Evolutionary conservation across 2,797 vertebrate species (phyloP), one percentile per base, ranked within the genome.

Genomic region (Capromys pilorides): DNA sequence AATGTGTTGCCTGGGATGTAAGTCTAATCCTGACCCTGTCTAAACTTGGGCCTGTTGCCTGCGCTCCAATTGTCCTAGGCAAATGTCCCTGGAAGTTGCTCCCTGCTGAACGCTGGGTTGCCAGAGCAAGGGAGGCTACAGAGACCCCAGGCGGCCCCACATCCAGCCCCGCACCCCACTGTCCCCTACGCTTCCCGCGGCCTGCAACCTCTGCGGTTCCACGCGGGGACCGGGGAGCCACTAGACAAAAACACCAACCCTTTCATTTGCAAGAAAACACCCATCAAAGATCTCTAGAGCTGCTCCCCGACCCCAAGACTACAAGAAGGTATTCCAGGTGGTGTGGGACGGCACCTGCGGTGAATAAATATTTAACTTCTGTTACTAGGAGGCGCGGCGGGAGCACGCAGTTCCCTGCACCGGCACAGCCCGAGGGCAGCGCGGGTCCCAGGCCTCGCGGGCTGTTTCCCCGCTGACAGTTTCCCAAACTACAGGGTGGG

Each of bases 401-500:
- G 91, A 88, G 94, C 39, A 69, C 11, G 39, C 8, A 21, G 2
- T 14, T 13, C 51, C 64, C 94, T 1, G 39, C 77, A 28, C 62
- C 93, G 31, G 62, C 94, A 26, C 22, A 19, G 95, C 81, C 64
- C 5, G 21, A 87, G 67, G 12, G 36, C 14, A 59, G 62, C n/a
- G 22, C 12, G 41, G 73, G 73, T 41, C n/a, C 41, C n/a, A 61
- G 54, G 31, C 82, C 71, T 84, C 19, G 71, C 49, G 3, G 61
- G 39, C 49, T 2, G 90, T 95, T 95, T 96, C 93, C 82, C 78
- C 96, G 94, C 22, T 94, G 73, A 80, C 80, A 36, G 14, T 87
- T 93, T 85, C 95, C 94, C 92, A 94, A 96, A 95, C 93, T 31
- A 92, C 98, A 88, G 93, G 24, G 24, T n/a, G 89, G 80, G 87